Conservation (phyloP, 1,140 invertebrate species). For the Megathymus violae region DNA sequence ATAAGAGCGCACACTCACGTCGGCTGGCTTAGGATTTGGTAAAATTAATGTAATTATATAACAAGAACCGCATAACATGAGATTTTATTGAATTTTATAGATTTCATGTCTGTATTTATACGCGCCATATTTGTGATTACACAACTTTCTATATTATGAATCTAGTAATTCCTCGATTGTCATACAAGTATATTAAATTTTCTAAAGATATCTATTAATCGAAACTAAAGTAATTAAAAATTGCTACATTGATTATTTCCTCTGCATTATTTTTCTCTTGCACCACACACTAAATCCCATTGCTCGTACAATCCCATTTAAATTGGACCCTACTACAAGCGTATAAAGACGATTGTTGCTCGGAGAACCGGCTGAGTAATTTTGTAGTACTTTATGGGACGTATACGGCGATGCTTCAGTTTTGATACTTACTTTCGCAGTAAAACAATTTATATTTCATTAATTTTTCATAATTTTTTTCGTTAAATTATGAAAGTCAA, state of each 20-base stretch:
- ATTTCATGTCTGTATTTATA: neutral
- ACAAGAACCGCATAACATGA: no score
- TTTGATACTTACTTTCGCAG: conserved; percentile 60
- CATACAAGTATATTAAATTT: neutral
- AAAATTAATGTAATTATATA: no score
- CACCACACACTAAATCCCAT: conserved; percentile 55
- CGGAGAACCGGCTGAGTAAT: conserved; percentile 51
- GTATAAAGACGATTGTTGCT: conserved; percentile 53
- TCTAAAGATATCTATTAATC: neutral
- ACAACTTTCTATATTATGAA: neutral
- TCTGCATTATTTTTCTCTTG: conserved; percentile 39
- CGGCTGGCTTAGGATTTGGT: no score
- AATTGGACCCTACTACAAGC: conserved; percentile 47
- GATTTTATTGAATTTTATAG: no score
- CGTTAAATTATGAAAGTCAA: no score
- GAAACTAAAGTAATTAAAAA: conserved; percentile 19
- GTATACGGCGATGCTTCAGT: conserved; percentile 42
- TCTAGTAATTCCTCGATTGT: neutral
- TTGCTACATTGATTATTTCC: conserved; percentile 26
- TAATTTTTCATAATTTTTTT: no score
- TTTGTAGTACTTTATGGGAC: conserved; percentile 75
- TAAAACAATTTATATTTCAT: no score
- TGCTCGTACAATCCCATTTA: conserved; percentile 23
- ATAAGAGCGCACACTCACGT: no score
- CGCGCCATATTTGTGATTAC: neutral